Evolutionary conservation across 2,888 invertebrate genomes (phyloP).

Genomic region (Rhyacophila evoluta): DNA sequence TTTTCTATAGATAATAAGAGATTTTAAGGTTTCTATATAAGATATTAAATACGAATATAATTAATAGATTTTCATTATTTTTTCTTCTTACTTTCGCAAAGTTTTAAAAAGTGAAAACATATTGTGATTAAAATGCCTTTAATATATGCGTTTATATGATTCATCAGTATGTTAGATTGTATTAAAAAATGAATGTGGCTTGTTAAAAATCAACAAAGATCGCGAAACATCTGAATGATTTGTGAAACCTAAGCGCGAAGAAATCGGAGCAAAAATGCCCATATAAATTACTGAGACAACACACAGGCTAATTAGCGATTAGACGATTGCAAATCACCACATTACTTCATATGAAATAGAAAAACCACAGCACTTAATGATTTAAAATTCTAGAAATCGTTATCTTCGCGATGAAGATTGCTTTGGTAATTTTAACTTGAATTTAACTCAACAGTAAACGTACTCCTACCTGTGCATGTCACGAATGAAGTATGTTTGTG

Average conservation of each 20-base stretch:
- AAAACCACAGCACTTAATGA: background rate
- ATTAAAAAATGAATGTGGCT: background rate
- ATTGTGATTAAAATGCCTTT: too few relatives aligned
- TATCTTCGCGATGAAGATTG: background rate
- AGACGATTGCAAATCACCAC: background rate
- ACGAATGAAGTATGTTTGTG: background rate
- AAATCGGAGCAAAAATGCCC: background rate
- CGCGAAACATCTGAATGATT: background rate
- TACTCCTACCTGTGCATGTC: background rate
- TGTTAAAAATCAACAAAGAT: background rate
- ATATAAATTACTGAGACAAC: background rate
- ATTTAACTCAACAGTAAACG: background rate
- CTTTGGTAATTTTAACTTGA: background rate
- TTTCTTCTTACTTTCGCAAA: too few relatives aligned
- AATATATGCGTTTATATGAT: too few relatives aligned
- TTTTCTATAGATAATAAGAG: too few relatives aligned
- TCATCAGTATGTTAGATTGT: too few relatives aligned
- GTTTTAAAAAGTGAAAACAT: too few relatives aligned
- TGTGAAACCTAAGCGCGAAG: background rate
- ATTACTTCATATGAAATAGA: background rate
- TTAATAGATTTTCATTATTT: too few relatives aligned
- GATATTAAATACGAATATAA: too few relatives aligned
- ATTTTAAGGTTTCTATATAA: too few relatives aligned
- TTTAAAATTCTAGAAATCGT: background rate
- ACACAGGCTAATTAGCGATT: background rate